Evolutionary conservation across 2,113 vertebrate species (phyloP).

Genomic region (Pionites leucogaster): DNA sequence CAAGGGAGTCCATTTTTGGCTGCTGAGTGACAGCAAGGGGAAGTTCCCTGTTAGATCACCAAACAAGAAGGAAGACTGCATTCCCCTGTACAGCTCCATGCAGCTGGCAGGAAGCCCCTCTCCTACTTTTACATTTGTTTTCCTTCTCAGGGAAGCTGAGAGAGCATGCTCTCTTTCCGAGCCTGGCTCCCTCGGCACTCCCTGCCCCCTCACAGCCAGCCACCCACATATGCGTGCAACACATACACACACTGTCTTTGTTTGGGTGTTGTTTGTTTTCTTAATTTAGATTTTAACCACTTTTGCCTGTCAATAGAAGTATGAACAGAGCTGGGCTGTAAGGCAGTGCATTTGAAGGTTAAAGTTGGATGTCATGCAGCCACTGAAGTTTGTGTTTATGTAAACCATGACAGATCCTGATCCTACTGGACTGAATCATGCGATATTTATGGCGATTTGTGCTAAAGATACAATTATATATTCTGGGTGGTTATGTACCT

Average conservation of each 20-base stretch:
- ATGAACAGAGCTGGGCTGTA: background rate
- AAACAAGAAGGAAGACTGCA: background rate
- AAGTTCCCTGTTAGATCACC: background rate
- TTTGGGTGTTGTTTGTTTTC: background rate
- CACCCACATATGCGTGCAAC: background rate
- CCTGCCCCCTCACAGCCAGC: background rate
- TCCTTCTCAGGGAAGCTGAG: slow-evolving; percentile 64
- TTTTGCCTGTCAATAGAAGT: background rate
- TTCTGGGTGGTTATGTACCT: background rate
- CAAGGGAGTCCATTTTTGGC: background rate
- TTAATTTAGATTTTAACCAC: background rate
- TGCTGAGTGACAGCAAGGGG: background rate
- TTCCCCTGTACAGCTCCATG: background rate
- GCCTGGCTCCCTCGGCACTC: background rate
- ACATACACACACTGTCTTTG: accelerated
- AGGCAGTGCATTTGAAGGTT: background rate
- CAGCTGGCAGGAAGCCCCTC: slow-evolving; percentile 83
- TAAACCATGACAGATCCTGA: background rate
- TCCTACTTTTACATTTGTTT: slow-evolving; percentile 71
- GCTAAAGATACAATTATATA: background rate
- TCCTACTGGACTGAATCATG: background rate
- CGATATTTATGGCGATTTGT: background rate
- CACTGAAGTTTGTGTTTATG: background rate
- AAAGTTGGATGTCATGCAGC: background rate
- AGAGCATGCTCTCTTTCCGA: background rate